Evolutionary conservation across 1,140 invertebrate species (phyloP).

Genomic region (Drosophila arizonae): DNA sequence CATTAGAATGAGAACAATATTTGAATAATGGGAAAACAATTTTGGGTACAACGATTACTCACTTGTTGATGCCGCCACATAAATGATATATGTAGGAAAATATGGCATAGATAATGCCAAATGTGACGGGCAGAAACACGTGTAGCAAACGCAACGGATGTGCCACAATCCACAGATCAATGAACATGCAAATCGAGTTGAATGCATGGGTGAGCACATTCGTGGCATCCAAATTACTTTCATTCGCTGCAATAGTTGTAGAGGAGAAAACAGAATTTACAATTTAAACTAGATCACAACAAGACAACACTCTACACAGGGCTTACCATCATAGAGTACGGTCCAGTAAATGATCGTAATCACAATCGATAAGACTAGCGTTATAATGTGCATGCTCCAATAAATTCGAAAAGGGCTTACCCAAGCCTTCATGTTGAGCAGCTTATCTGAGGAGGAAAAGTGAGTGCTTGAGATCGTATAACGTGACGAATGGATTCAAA

Average conservation of each 20-base stretch:
- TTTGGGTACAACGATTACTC: slow-evolving; percentile 37
- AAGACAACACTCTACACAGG: neutral
- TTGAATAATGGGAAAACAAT: neutral
- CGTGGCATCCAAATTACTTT: slow-evolving; percentile 82
- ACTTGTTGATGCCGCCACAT: slow-evolving; percentile 88
- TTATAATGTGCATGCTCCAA: slow-evolving; percentile 85
- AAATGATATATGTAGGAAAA: slow-evolving; percentile 89
- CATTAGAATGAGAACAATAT: neutral
- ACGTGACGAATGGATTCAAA: neutral
- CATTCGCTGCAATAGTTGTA: slow-evolving; percentile 46
- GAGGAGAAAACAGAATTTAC: neutral
- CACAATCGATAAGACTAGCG: slow-evolving; percentile 84
- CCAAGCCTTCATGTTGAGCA: slow-evolving; percentile 63
- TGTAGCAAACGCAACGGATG: slow-evolving; percentile 88
- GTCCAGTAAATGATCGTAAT: slow-evolving; percentile 87
- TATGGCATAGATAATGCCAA: slow-evolving; percentile 86
- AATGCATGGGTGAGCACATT: slow-evolving; percentile 89
- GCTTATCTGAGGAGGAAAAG: slow-evolving; percentile 55
- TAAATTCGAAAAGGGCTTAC: slow-evolving; percentile 84
- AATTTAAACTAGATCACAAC: neutral
- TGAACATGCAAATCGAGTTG: slow-evolving; percentile 89
- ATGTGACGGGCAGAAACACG: slow-evolving; percentile 87
- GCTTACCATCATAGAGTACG: slow-evolving; percentile 84
- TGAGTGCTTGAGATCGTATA: too few relatives aligned
- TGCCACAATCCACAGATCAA: slow-evolving; percentile 88